Evolutionary conservation across 2,113 vertebrate species (phyloP), one percentile per base, ranked within the genome.

Genomic region (Cyrtonyx montezumae): DNA sequence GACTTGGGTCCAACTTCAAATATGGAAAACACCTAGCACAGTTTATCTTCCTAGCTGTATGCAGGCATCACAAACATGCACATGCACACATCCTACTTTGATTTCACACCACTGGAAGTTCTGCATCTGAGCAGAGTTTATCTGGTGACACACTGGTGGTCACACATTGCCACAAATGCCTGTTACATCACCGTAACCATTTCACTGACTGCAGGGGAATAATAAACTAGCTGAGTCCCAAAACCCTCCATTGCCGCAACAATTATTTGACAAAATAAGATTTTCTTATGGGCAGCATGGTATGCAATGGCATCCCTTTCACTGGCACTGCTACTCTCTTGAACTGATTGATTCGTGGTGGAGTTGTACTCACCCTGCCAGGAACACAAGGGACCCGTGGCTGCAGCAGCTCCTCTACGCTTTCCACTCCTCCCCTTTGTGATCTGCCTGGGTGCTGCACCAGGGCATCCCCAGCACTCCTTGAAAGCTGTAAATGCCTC

Each of bases 21-120:
- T 43, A 61, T 0, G 4, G 74, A 82, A 18, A 25, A 25, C 1
- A 6, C 21, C 49, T 32, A 46, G 6, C 16, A 6, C 32, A 3
- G 3, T 34, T 84, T 25, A 56, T 82, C 80, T 91, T 67, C 23
- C 26, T 49, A 70, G 49, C 16, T 7, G 30, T 17, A 5, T 17
- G 25, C 21, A 69, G 34, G 51, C 56, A 67, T 11, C 8, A 19
- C 32, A 40, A 4, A 26, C 25, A 36, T 3, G 18, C 42, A 20
- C 0, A 5, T 17, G 65, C 1, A 1, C 23, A 40, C 14, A 5
- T 6, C 1, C 8, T 6, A 13, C 28, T 67, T 9, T 26, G 53
- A 65, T 16, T 56, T 83, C 30, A 28, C 37, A 36, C 20, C 91
- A 74, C 49, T 28, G 66, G 51, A 74, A 59, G 36, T 16, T 49